Conservation (phyloP, 2,113 vertebrate species). For the Prunella fulvescens region DNA sequence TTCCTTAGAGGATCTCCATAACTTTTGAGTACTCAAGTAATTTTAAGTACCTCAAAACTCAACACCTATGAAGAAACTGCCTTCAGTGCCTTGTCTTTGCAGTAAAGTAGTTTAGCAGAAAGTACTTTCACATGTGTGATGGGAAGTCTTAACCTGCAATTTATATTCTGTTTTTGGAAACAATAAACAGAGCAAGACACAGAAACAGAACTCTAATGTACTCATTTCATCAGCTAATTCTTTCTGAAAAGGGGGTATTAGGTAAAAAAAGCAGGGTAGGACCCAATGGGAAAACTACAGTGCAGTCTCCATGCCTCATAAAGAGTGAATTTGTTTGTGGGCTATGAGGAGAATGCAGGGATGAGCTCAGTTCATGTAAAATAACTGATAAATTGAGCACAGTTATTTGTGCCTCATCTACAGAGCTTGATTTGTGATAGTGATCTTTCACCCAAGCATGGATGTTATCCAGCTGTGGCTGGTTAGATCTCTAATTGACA, state of each 20-base stretch:
- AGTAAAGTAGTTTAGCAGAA: background rate
- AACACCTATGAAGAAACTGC: background rate
- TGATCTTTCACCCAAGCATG: slow-evolving; percentile 49
- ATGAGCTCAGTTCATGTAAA: slow-evolving; percentile 12
- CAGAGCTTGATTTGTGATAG: slow-evolving; percentile 32
- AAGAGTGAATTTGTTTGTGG: background rate
- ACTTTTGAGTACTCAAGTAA: background rate
- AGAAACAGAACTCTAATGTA: background rate
- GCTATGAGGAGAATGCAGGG: background rate
- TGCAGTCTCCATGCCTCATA: background rate
- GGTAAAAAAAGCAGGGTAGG: background rate
- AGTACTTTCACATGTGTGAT: accelerated
- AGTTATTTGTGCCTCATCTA: background rate
- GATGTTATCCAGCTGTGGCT: slow-evolving; percentile 35
- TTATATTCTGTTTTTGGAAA: background rate
- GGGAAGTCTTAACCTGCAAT: background rate
- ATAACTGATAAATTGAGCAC: background rate
- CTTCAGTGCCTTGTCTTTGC: background rate
- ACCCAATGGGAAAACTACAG: background rate
- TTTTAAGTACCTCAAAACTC: background rate
- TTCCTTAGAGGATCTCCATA: background rate
- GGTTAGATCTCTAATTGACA: slow-evolving; percentile 61
- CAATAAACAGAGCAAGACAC: background rate
- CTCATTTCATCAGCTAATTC: background rate
- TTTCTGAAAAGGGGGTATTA: accelerated